phyloP scores from a whole-genome alignment of 2,888 invertebrate genomes.

The Hylaea fasciaria region DNA sequence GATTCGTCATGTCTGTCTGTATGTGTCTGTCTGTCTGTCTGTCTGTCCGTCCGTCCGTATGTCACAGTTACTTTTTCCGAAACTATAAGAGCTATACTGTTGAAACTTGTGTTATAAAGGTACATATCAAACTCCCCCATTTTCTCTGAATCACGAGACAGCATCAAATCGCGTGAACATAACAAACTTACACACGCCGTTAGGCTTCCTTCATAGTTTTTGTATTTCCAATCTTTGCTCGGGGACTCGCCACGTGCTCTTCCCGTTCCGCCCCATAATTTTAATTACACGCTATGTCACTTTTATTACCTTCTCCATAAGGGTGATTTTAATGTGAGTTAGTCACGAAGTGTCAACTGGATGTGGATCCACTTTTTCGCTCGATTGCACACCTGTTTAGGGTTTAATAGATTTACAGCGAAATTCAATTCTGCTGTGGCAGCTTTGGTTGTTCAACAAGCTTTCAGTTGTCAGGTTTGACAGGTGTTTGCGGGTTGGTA shows the following conservation, averaged over 20 bases:
- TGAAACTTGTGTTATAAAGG: neutral
- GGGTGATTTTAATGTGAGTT: constrained; percentile 59
- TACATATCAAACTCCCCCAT: constrained; percentile 10
- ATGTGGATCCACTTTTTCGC: constrained; percentile 74
- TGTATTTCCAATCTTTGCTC: constrained; percentile 53
- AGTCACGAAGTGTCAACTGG: constrained; percentile 72
- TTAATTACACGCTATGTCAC: constrained; percentile 40
- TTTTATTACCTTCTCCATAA: constrained; percentile 38
- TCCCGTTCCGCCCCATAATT: constrained; percentile 47
- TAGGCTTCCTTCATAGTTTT: constrained; percentile 55
- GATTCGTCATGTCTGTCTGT: no score
- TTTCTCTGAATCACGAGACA: constrained; percentile 25
- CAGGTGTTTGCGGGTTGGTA: constrained; percentile 24
- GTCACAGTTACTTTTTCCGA: no score
- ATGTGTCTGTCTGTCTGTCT: no score
- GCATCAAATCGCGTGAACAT: constrained; percentile 39
- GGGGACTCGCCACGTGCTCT: constrained; percentile 59
- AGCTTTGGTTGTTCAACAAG: constrained; percentile 35
- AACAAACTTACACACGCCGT: constrained; percentile 55
- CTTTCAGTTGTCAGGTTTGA: constrained; percentile 32
- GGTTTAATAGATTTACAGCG: constrained; percentile 45
- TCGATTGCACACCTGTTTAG: constrained; percentile 73
- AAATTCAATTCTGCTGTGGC: constrained; percentile 42
- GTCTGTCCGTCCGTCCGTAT: no score
- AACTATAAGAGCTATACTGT: no score